phyloP scores from a whole-genome alignment of 2,797 vertebrate species.

The Hirundo rustica region DNA sequence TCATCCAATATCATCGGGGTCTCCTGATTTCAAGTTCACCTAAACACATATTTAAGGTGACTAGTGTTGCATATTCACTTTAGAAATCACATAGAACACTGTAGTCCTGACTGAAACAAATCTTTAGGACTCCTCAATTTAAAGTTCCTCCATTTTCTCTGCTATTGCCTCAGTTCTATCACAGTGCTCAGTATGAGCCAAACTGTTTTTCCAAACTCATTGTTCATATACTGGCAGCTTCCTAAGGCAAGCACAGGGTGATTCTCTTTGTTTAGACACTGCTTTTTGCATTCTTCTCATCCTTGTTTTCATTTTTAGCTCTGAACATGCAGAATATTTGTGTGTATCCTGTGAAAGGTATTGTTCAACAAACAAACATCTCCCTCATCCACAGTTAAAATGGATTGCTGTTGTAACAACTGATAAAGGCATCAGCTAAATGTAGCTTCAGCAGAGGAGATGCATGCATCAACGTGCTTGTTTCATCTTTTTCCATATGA shows the following conservation, averaged over 20 bases:
- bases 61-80: background rate
- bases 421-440: background rate
- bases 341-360: background rate
- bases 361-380: background rate
- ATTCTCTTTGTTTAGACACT: background rate
- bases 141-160: background rate
- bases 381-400: background rate
- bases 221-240: background rate
- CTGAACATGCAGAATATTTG: background rate
- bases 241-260: background rate
- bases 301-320: background rate
- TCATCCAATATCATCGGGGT: background rate
- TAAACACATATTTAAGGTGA: background rate
- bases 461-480: conserved; percentile 34
- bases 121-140: background rate
- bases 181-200: background rate
- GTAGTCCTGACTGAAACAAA: background rate
- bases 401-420: conserved; percentile 1
- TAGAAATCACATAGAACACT: background rate
- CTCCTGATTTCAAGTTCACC: background rate
- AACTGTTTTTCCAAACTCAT: background rate
- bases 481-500: conserved; percentile 77
- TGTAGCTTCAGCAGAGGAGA: conserved; percentile 13
- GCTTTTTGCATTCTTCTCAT: background rate
- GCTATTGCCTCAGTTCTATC: background rate